Base-by-base conservation (phyloP, 2,113 vertebrate genomes). In the Podarcis muralis region DNA sequence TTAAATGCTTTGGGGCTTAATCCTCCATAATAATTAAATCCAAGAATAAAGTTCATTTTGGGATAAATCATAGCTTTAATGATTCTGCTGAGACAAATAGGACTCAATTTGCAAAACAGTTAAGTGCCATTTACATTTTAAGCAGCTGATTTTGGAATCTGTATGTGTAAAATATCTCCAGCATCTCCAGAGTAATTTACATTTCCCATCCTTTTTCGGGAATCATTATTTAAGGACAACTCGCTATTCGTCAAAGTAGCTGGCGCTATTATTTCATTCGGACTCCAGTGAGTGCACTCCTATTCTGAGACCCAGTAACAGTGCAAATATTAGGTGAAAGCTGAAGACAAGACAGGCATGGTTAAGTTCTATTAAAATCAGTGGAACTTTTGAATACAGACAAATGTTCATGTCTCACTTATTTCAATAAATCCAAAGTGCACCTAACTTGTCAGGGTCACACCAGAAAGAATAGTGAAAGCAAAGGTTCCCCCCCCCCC, bases 51-150 rank as follows among this genome's bases (percentile, higher is more conserved):
- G 83, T 74, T 91, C 87, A 91, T 95, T 96, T 96, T 90, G 91
- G 87, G 92, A 93, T 94, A 96, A 97, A 95, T 95, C 94, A 92
- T 85, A 94, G 93, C 89, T 96, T 91, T 85, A 94, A 90, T 92
- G 89, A 92, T 95, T 96, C 94, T 94, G 92, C 93, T 89, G 90
- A 96, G 95, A 93, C 91, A 96, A 94, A 93, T 23, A 95, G 90
- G 90, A 84, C 84, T 91, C 92, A 91, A 94, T 94, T 95, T 95
- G 92, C 83, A 93, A 94, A 96, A 88, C 86, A 89, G 81, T 90
- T 91, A 93, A 95, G 90, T 92, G 84, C 90, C 91, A 83, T 86
- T 95, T 96, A 93, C 27, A 85, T 87, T 93, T 90, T 81, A 94
- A 96, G 94, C 75, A 92, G 90, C 89, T 90, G 89, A 88, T 87